Evolutionary conservation across 1,140 invertebrate species (phyloP).

Genomic region (Cotesia chilonis): DNA sequence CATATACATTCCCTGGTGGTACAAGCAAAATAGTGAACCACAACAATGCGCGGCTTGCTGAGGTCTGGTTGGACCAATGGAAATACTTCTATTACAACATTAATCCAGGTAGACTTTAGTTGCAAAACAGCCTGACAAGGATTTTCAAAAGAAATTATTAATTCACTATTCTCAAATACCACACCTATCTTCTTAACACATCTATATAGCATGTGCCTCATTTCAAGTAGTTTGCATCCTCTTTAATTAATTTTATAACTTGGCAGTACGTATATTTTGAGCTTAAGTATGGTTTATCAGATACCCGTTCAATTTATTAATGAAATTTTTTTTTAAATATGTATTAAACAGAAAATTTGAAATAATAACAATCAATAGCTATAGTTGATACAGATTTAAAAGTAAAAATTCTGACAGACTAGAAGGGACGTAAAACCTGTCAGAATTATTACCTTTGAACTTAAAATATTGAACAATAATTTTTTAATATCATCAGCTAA

Average conservation of each 20-base stretch:
- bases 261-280: conserved; percentile 14
- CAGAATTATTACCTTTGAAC: no score
- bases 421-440: no score
- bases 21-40: conserved; percentile 98
- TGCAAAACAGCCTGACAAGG: conserved; percentile 40
- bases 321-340: neutral
- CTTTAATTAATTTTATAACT: neutral
- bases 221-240: conserved; percentile 39
- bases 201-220: conserved; percentile 23
- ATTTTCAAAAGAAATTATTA: conserved; percentile 8
- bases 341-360: no score
- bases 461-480: no score
- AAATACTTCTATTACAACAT: conserved; percentile 98
- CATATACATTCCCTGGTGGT: conserved; percentile 98
- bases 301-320: conserved; percentile 54
- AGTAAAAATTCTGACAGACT: no score
- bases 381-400: no score
- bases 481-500: no score
- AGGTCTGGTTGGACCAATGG: conserved; percentile 98
- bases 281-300: conserved; percentile 47
- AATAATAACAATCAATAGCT: no score
- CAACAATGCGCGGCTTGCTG: conserved; percentile 95
- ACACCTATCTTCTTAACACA: conserved; percentile 31
- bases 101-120: conserved; percentile 83
- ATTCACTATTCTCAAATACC: conserved; percentile 13